These are phyloP conservation scores for Oophaga sylvatica DNA, from an alignment of 2,797 vertebrate genomes.

Conservation along the genomic window DNA sequence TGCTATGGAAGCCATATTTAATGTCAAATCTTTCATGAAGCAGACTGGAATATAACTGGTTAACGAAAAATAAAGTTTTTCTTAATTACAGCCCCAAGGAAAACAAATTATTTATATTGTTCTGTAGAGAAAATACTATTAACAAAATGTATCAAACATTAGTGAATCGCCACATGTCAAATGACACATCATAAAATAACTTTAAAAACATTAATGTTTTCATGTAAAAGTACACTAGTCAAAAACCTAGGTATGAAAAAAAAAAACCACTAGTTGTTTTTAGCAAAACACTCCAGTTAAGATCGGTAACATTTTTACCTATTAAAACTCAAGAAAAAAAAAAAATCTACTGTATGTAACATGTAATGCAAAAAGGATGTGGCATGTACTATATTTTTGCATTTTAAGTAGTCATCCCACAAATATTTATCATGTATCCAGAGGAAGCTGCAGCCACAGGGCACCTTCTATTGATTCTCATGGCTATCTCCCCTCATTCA, in stretches of 20 bases:
- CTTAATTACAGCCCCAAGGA: background rate
- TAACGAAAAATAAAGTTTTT: slow-evolving; percentile 1
- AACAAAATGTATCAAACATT: background rate
- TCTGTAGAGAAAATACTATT: background rate
- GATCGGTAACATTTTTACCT: slow-evolving; percentile 13
- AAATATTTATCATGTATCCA: too few species aligned
- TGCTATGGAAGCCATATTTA: slow-evolving; percentile 12
- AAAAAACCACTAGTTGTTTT: background rate
- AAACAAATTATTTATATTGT: background rate
- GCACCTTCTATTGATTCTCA: too few species aligned
- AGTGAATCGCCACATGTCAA: background rate
- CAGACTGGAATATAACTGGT: background rate
- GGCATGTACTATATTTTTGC: slow-evolving; percentile 56
- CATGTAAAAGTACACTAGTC: slow-evolving; percentile 32
- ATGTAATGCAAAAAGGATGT: slow-evolving; percentile 74
- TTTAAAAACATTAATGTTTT: slow-evolving; percentile 40
- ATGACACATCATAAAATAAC: background rate
- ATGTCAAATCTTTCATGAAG: background rate
- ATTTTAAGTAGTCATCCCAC: background rate
- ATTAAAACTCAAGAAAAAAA: slow-evolving; percentile 69
- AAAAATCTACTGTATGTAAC: slow-evolving; percentile 73
- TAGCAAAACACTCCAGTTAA: slow-evolving; percentile 30
- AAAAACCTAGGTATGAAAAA: background rate
- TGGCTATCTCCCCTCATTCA: too few species aligned
- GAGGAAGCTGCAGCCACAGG: too few species aligned